Evolutionary conservation across 1,140 invertebrate species (phyloP).

Genomic region (Brachionus asplanchnoidis): DNA sequence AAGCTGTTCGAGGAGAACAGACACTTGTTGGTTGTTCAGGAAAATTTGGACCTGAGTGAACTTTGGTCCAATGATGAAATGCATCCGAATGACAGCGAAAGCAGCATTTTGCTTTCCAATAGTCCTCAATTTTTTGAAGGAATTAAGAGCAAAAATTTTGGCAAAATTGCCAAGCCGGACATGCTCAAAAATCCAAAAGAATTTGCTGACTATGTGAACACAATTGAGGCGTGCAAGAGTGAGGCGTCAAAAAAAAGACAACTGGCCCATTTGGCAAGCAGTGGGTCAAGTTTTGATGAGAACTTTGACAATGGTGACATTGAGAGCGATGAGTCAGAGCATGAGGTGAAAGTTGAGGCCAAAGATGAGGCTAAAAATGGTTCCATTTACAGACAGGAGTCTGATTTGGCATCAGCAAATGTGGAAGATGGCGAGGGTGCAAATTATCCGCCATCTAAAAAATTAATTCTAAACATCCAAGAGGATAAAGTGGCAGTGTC

Average conservation of each 20-base stretch:
- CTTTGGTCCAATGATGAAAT: constrained; percentile 6
- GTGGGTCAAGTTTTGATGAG: neutral
- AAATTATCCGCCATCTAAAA: neutral
- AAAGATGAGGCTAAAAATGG: neutral
- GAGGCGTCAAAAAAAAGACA: neutral
- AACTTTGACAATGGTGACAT: constrained; percentile 7
- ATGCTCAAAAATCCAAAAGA: neutral
- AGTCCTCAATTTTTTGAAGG: neutral
- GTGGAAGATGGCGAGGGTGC: neutral
- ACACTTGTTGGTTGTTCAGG: constrained; percentile 26
- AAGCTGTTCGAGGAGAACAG: constrained; percentile 34
- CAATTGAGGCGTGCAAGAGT: neutral
- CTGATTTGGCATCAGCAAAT: neutral
- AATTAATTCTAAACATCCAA: neutral
- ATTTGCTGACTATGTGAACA: neutral
- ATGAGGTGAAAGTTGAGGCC: neutral
- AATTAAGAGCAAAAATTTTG: neutral
- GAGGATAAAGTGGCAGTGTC: neutral
- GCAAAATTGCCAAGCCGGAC: neutral
- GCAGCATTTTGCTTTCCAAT: neutral
- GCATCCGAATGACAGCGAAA: constrained; percentile 1
- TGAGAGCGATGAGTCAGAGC: neutral
- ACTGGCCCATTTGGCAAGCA: neutral
- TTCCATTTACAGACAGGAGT: neutral
- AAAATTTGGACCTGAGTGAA: constrained; percentile 3